Evolutionary conservation across 2,888 invertebrate species (phyloP), one percentile per base, ranked within the genome.

Genomic region (Galeopsomyia nigrocyanea): DNA sequence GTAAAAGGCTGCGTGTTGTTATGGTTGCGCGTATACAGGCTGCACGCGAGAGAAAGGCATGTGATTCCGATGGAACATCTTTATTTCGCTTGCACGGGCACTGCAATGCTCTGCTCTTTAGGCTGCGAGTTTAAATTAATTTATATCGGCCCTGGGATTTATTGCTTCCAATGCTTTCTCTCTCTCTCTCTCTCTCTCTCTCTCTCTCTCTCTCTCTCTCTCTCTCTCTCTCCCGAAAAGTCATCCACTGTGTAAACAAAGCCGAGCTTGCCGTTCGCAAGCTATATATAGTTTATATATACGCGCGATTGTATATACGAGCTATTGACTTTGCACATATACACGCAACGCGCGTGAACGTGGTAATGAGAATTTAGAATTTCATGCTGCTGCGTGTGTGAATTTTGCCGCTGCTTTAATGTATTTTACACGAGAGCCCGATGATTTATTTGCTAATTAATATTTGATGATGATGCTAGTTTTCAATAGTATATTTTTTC

Each of bases 231-330:
- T 26, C 26, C 22, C 51, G 70, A 63, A 74, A 74, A 74, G 49
- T 74, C 70, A 56, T 69, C 16, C 17, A n/a, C 53, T 19, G 9
- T 53, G 68, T 61, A 73, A 73, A 73, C 65, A 73, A 73, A 69
- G 61, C 26, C 26, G 26, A 64, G 55, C 73, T 7, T 39, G 46
- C 17, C 21, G 39, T 3, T 13, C 14, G 53, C 17, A 53, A 26
- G 26, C 26, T 26, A 3, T 26, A 26, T 5, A 26, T 2, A 3
- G 26, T 53, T 7, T 19, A 9, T 19, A 53, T 19, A 17, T 53
- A 19, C 10, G 19, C 3, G 13, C 9, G 19, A 10, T 17, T 21
- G 10, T 17, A 9, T 53, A 53, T 21, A 17, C 7, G 17, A 7
- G 17, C 17, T 53, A 17, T 21, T 53, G 19, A 19, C 53, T 17